Conservation (phyloP, 2,113 vertebrate species). For the Camelus bactrianus region DNA sequence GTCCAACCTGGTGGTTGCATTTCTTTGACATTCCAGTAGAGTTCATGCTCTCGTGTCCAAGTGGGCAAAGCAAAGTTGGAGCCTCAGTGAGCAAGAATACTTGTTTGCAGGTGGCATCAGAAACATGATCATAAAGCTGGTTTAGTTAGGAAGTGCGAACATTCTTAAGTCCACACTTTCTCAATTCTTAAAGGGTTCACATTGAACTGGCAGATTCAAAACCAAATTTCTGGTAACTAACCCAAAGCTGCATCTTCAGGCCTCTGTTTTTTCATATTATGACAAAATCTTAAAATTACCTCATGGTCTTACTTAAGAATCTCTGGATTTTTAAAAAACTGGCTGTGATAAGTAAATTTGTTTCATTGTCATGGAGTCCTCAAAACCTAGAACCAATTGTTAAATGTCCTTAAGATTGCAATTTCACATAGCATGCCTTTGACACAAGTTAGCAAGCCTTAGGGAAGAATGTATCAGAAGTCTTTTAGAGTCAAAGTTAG, state of each 20-base stretch:
- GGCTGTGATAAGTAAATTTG: neutral
- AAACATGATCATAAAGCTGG: neutral
- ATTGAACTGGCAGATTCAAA: neutral
- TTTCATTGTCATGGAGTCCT: neutral
- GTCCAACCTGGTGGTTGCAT: neutral
- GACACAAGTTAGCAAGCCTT: neutral
- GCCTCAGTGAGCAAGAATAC: neutral
- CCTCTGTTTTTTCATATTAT: neutral
- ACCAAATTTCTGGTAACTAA: neutral
- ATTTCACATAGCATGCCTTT: neutral
- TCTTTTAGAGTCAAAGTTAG: neutral
- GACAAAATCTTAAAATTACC: neutral
- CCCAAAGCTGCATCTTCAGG: neutral
- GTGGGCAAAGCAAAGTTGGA: neutral
- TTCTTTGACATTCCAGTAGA: neutral
- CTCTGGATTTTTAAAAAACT: neutral
- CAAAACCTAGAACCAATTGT: neutral
- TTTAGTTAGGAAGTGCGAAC: neutral
- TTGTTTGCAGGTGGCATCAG: neutral
- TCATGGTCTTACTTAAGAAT: neutral
- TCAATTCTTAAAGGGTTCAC: neutral
- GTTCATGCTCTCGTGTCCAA: neutral
- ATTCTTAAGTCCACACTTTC: neutral
- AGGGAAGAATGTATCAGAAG: neutral
- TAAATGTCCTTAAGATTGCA: slow-evolving; percentile 10